Base-by-base conservation (phyloP, 1,140 invertebrate genomes). In the Eumaeus atala region DNA sequence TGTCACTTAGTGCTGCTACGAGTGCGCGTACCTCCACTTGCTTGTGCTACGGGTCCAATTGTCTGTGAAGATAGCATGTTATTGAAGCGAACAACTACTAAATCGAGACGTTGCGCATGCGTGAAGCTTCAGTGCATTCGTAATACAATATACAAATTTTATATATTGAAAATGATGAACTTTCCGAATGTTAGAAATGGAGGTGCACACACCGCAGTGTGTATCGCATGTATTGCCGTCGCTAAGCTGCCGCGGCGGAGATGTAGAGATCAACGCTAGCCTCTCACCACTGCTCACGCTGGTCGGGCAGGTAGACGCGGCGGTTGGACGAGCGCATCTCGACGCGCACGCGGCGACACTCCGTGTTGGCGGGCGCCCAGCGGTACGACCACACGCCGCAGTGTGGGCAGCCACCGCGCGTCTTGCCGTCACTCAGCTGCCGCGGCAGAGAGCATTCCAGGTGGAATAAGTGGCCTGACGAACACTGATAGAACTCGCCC, bases 171-270 rank as follows among this genome's bases (percentile, higher is more conserved):
- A n/a, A n/a, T n/a, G n/a, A n/a, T n/a, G n/a, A n/a, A n/a, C n/a
- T n/a, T n/a, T n/a, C n/a, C n/a, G n/a, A n/a, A n/a, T n/a, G n/a
- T n/a, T n/a, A n/a, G n/a, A n/a, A n/a, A n/a, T n/a, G n/a, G n/a
- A n/a, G n/a, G n/a, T n/a, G n/a, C 91, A 89, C 42, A 90, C 80
- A 0, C 92, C 93, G 77, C 95, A 96, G 74, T 96, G 95, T 0
- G 94, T 83, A 3, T 67, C 64, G 1, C 51, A 52, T 48, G 48
- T 11, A 40, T 70, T 68, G 7, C 49, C 42, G 7, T 74, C 72
- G 42, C 53, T 54, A 7, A 21, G 18, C n/a, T 52, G 36, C 51
- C 60, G 67, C 2, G 21, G 21, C 2, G 6, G 21, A 28, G 21
- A 28, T 2, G 6, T 28, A 28, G 21, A 28, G 21, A 28, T 2